phyloP scores from a whole-genome alignment of 1,140 invertebrate species.

The Theocolax elegans region DNA sequence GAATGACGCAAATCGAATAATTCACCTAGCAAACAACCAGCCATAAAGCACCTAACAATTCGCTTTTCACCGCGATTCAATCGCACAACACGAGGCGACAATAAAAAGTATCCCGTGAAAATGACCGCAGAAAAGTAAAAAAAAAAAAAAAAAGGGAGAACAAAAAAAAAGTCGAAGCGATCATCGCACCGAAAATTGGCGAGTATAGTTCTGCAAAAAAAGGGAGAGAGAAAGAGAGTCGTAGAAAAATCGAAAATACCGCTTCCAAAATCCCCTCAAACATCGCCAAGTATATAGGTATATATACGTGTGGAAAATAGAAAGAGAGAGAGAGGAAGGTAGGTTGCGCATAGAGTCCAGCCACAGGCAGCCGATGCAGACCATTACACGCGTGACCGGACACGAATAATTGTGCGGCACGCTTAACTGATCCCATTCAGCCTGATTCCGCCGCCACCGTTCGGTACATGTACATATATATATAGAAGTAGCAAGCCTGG shows the following conservation, averaged over 20 bases:
- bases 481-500: no score
- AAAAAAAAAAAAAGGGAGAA: background rate
- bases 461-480: no score
- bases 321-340: constrained; percentile 14
- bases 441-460: background rate
- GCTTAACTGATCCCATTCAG: constrained; percentile 69
- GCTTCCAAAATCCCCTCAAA: constrained; percentile 8
- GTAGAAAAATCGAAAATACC: background rate
- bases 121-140: no score
- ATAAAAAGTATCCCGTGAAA: no score
- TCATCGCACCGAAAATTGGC: no score
- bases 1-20: no score
- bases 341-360: background rate
- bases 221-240: background rate
- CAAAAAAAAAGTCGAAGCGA: background rate
- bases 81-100: no score
- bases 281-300: background rate
- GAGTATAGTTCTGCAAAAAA: background rate
- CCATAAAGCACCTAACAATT: no score
- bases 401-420: constrained; percentile 68
- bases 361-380: constrained; percentile 57
- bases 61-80: no score
- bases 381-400: constrained; percentile 68
- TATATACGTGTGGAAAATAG: background rate
- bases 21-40: no score